These are phyloP conservation scores for Enteromius treurensis DNA, from an alignment of 2,797 vertebrate genomes.

Conservation along the genomic window DNA sequence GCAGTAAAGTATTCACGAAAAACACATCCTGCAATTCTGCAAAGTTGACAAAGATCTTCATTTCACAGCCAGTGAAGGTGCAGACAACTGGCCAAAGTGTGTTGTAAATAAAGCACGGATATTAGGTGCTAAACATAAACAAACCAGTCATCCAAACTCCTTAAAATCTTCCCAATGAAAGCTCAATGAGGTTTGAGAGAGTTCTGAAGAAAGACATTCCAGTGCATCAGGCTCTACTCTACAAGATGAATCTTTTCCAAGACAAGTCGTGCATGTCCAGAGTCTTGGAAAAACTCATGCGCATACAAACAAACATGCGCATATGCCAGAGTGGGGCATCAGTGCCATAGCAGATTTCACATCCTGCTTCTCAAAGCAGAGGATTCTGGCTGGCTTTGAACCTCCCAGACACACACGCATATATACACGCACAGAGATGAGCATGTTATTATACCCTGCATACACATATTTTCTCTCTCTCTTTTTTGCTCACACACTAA, in stretches of 20 bases:
- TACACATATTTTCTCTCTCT: slow-evolving; percentile 47
- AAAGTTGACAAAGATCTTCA: background rate
- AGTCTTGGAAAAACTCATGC: slow-evolving; percentile 18
- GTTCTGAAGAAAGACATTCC: background rate
- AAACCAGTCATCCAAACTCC: background rate
- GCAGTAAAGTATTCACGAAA: background rate
- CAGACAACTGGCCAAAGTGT: background rate
- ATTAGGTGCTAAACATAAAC: slow-evolving; percentile 20
- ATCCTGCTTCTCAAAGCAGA: slow-evolving; percentile 74
- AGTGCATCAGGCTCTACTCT: background rate
- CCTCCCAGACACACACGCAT: slow-evolving; percentile 73
- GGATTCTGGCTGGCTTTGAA: slow-evolving; percentile 77
- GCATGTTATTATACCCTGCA: slow-evolving; percentile 73
- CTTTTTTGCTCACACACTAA: slow-evolving; percentile 37
- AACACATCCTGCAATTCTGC: background rate
- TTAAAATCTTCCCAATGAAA: slow-evolving; percentile 23
- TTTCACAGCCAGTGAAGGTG: background rate
- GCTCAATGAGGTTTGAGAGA: background rate
- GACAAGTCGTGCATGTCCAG: background rate
- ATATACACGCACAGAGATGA: slow-evolving; percentile 77
- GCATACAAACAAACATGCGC: slow-evolving; percentile 7
- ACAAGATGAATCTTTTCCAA: background rate
- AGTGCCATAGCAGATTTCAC: slow-evolving; percentile 72
- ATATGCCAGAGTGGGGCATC: slow-evolving; percentile 32
- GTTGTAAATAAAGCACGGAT: background rate